Percentiles rank a stretch among this genome's conserved stretches.
phyloP scores from a whole-genome alignment of 2,113 vertebrate species.

The Amphilophus citrinellus region DNA sequence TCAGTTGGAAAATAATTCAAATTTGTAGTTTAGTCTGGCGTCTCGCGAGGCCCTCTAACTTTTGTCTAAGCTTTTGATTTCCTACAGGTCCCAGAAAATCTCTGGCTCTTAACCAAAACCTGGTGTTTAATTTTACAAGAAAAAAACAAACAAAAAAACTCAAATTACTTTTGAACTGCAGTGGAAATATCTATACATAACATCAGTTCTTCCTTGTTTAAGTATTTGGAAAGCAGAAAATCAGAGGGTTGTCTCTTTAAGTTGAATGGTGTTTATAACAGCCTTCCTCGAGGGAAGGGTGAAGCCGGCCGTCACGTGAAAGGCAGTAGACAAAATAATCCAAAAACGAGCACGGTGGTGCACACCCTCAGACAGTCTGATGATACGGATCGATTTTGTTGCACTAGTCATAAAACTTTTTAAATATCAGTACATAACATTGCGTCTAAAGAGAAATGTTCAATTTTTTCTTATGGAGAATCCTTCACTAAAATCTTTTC shows the following conservation, averaged over 20 bases:
- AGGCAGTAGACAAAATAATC: slow-evolving; percentile 9
- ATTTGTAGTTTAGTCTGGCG: background rate
- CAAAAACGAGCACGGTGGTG: background rate
- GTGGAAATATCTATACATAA: background rate
- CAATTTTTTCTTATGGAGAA: background rate
- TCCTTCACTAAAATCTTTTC: background rate
- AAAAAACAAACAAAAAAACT: too few species aligned
- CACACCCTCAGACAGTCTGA: background rate
- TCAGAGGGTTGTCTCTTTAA: background rate
- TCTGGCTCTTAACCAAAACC: background rate
- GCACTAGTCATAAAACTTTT: too few species aligned
- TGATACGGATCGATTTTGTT: background rate
- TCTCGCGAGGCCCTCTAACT: background rate
- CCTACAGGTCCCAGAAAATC: background rate
- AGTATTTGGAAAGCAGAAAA: background rate
- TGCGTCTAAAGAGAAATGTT: too few species aligned
- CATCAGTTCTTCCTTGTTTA: background rate
- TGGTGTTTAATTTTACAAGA: too few species aligned
- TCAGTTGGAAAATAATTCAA: background rate
- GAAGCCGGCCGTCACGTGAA: background rate
- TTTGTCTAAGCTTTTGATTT: background rate
- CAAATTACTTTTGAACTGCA: too few species aligned
- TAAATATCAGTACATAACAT: too few species aligned
- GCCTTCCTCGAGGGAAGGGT: background rate
- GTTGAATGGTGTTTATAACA: slow-evolving; percentile 11